Base-by-base conservation (phyloP, 2,888 invertebrate genomes). In the Mamestra brassicae region DNA sequence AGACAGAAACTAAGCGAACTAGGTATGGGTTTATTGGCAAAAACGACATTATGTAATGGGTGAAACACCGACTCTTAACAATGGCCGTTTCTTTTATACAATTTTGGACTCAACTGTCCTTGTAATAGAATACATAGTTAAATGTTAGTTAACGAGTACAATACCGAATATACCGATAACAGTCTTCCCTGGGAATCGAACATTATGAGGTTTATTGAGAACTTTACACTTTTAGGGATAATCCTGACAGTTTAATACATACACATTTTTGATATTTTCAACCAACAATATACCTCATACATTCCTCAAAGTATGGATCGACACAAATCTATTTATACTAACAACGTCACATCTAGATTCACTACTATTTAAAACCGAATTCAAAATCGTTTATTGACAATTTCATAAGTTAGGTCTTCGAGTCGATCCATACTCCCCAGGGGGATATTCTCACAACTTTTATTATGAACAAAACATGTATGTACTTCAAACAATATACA, bases 1-100 rank as follows among this genome's bases (percentile, higher is more conserved):
- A 95, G 91, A 93, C 91, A 92, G 91, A 94, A 93, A 94, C 94
- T 94, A 95, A 94, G 95, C 94, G 89, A 93, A 90, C 93, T 93
- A 93, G 88, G 82, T 88, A 87, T 86, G 89, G 88, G 88, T 90
- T 90, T 88, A 93, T 94, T 93, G 93, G 93, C 94, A 92, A 94
- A 94, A 91, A 80, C 74, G 83, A 77, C 74, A 64, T 76, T 70
- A 75, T 81, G 71, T 81, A 74, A 74, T 80, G 70, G 67, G 70
- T 76, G 80, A 80, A 78, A 84, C 80, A 83, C 77, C 76, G 75
- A 68, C 83, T 76, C 75, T 73, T 70, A 87, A 87, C 77, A 83
- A 85, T 78, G 76, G 74, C 76, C 80, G 63, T 85, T 66, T 58
- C 64, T 70, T 83, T 85, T 79, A 83, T 71, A 80, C 85, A 78